A percentile compares a stretch with the other conserved stretches of the same genome.
These are phyloP conservation scores for Eunapius fragilis DNA, from an alignment of 37 sponge, comb jelly and placozoan species.

Conservation along the genomic window DNA sequence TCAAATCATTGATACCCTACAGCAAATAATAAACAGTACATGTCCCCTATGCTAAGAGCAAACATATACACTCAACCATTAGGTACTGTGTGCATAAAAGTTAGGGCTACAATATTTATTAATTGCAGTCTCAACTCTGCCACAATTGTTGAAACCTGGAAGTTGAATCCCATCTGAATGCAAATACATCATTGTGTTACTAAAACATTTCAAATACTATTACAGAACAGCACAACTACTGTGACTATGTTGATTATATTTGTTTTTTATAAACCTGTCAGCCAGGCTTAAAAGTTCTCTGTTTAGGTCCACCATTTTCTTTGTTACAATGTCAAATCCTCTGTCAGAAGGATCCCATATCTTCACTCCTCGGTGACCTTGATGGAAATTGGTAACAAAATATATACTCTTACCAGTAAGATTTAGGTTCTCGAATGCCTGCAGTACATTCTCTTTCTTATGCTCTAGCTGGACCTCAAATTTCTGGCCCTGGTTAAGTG, in stretches of 20 bases:
- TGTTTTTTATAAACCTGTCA: constrained; percentile 71
- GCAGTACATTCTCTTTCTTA: constrained; percentile 80
- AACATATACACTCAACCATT: too few relatives aligned
- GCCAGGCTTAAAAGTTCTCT: constrained; percentile 65
- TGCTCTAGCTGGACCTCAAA: constrained; percentile 75
- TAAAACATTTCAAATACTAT: background rate
- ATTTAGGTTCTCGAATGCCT: constrained; percentile 85
- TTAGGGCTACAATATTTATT: too few relatives aligned
- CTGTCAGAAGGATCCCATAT: constrained; percentile 75
- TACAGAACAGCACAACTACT: background rate
- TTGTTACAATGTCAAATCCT: constrained; percentile 79
- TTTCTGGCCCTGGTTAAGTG: constrained; percentile 57
- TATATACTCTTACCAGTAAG: constrained; percentile 75
- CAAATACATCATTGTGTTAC: too few relatives aligned
- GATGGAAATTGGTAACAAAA: constrained; percentile 91
- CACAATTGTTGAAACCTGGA: too few relatives aligned
- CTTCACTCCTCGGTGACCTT: constrained; percentile 53
- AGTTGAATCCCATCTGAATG: too few relatives aligned
- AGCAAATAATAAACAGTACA: too few relatives aligned
- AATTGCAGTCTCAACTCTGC: too few relatives aligned
- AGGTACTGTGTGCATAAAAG: too few relatives aligned
- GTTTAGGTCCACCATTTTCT: constrained; percentile 72
- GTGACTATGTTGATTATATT: constrained; percentile 33
- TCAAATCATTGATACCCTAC: too few relatives aligned
- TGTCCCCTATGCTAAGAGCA: too few relatives aligned